Percentiles rank a stretch among this genome's conserved stretches.
Conservation (phyloP, 2,888 invertebrate genomes). For the Gisinianus flammeolus region DNA sequence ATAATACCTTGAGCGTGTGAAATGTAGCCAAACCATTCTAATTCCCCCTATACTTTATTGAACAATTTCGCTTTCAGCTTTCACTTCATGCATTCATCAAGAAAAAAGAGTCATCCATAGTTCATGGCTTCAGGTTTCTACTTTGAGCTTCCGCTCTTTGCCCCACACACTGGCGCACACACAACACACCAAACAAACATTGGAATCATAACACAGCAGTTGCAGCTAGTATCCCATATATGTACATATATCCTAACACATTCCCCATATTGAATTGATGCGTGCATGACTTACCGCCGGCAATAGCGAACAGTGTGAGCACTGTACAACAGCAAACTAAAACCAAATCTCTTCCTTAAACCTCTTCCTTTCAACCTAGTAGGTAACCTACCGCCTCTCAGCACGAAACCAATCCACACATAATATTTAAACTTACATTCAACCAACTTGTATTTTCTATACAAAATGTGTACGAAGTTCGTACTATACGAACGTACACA, state of each 20-base stretch:
- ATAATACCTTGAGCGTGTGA: constrained; percentile 44
- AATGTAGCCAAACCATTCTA: constrained; percentile 51
- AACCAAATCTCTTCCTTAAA: constrained; percentile 27
- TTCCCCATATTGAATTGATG: not conserved
- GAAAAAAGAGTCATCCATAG: constrained; percentile 27
- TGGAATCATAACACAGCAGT: not conserved
- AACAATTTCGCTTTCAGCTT: constrained; percentile 43
- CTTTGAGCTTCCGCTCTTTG: constrained; percentile 40
- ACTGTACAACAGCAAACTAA: not conserved
- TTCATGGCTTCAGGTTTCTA: constrained; percentile 20
- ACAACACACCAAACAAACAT: constrained; percentile 14
- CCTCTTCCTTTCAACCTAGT: constrained; percentile 27
- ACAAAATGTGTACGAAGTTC: too few species aligned
- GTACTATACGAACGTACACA: too few species aligned
- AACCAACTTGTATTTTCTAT: not conserved
- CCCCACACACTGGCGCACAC: not conserved
- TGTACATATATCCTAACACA: not conserved
- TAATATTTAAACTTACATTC: not conserved
- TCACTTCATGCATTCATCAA: constrained; percentile 30
- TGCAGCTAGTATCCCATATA: not conserved
- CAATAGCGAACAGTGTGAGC: not conserved
- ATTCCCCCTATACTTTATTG: constrained; percentile 35
- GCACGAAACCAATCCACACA: constrained; percentile 7
- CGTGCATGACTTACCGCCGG: not conserved
- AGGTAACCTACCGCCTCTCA: constrained; percentile 20